Evolutionary conservation across 1,140 invertebrate genomes (phyloP).

Genomic region (Listronotus bonariensis): DNA sequence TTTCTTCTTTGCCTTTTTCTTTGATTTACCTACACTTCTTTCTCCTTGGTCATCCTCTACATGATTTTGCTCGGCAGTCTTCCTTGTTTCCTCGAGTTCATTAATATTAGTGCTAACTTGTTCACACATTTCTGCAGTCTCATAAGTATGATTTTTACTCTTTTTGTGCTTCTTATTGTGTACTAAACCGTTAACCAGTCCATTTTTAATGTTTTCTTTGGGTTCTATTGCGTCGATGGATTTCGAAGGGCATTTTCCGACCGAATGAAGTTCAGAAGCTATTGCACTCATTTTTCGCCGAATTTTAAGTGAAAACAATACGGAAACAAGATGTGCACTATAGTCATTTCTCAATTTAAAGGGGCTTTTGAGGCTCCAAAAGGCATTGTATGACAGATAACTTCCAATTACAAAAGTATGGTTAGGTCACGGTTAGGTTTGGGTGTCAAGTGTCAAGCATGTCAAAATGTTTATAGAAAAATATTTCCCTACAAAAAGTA

Average conservation of each 20-base stretch:
- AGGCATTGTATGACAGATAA: constrained; percentile 22
- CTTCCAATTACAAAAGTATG: constrained; percentile 8
- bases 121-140: constrained; percentile 14
- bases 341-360: constrained; percentile 22
- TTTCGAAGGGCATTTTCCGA: constrained; percentile 28
- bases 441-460: constrained; percentile 6
- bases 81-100: neutral
- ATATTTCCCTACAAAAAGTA: no score
- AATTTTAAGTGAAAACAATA: constrained; percentile 16
- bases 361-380: constrained; percentile 15
- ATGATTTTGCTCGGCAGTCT: constrained; percentile 3
- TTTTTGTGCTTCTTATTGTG: constrained; percentile 27
- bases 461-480: neutral
- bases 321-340: neutral
- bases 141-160: constrained; percentile 12
- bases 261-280: constrained; percentile 18
- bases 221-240: constrained; percentile 22
- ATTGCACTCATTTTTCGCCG: constrained; percentile 26
- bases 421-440: no score
- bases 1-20: constrained; percentile 35
- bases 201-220: constrained; percentile 42
- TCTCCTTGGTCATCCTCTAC: constrained; percentile 2
- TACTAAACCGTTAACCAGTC: constrained; percentile 45
- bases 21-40: constrained; percentile 39
- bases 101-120: constrained; percentile 20